These are phyloP conservation scores for Phylloscopus whistleri DNA, from an alignment of 2,113 vertebrate genomes.

Conservation along the genomic window DNA sequence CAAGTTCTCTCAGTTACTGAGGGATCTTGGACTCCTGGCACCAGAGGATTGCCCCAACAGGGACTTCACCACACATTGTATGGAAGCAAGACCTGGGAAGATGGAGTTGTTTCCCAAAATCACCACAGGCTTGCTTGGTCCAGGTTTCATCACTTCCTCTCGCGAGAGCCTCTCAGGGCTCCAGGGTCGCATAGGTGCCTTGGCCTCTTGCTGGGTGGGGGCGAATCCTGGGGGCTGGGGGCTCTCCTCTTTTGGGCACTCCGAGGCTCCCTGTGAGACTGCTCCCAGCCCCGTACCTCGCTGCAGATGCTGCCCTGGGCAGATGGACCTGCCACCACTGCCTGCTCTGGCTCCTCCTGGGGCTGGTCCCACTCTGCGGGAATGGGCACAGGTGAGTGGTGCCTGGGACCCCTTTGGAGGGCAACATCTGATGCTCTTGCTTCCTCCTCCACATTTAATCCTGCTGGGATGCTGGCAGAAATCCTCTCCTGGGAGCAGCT, in stretches of 20 bases:
- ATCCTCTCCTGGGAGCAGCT: not conserved
- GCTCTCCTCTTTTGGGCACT: not conserved
- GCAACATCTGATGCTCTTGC: not conserved
- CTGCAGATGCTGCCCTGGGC: not conserved
- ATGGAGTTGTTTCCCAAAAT: not conserved
- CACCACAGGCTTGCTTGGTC: fast-evolving
- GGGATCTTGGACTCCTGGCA: fast-evolving
- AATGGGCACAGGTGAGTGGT: fast-evolving
- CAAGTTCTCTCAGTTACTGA: not conserved
- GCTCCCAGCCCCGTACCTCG: not conserved
- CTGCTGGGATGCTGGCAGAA: not conserved
- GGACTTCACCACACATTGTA: not conserved
- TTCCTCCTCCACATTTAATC: not conserved
- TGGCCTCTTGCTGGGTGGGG: not conserved
- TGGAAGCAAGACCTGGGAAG: not conserved
- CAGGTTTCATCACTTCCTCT: not conserved
- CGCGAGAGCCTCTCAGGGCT: not conserved
- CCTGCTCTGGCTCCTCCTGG: not conserved
- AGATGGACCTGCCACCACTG: not conserved
- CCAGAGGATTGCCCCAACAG: no score
- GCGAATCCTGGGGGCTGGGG: not conserved
- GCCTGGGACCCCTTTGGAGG: not conserved
- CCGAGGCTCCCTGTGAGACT: not conserved
- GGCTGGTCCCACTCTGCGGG: not conserved
- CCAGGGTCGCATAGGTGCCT: not conserved